These are phyloP conservation scores for Dione juno DNA, from an alignment of 2,888 invertebrate species.

Conservation along the genomic window DNA sequence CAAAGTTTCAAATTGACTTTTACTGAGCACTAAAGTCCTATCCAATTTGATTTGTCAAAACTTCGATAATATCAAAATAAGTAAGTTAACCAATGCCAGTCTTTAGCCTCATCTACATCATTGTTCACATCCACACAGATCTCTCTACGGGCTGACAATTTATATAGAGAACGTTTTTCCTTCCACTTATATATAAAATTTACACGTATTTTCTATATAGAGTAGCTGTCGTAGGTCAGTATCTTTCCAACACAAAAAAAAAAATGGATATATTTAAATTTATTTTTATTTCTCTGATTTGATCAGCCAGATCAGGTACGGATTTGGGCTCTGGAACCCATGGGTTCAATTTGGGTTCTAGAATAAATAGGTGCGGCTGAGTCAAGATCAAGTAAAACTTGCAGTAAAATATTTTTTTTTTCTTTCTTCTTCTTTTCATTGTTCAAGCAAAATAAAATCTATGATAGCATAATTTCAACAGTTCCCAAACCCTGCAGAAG, in stretches of 20 bases:
- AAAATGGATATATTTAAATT: no score
- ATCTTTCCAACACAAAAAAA: background rate
- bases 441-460: background rate
- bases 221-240: background rate
- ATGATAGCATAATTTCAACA: background rate
- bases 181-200: background rate
- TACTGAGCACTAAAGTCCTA: no score
- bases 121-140: conserved; percentile 8
- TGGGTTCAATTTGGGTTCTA: no score
- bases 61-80: background rate
- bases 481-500: conserved; percentile 15
- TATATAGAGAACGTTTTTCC: background rate
- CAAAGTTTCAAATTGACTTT: no score
- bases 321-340: no score
- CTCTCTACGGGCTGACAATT: conserved; percentile 10
- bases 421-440: no score
- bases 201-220: background rate
- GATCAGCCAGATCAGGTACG: no score
- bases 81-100: background rate
- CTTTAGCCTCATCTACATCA: conserved; percentile 7
- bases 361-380: no score
- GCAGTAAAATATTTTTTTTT: background rate
- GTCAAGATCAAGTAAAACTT: no score
- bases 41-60: no score
- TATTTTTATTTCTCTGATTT: no score